Evolutionary conservation across 2,888 invertebrate genomes (phyloP).

Genomic region (Cephus nigrinus): DNA sequence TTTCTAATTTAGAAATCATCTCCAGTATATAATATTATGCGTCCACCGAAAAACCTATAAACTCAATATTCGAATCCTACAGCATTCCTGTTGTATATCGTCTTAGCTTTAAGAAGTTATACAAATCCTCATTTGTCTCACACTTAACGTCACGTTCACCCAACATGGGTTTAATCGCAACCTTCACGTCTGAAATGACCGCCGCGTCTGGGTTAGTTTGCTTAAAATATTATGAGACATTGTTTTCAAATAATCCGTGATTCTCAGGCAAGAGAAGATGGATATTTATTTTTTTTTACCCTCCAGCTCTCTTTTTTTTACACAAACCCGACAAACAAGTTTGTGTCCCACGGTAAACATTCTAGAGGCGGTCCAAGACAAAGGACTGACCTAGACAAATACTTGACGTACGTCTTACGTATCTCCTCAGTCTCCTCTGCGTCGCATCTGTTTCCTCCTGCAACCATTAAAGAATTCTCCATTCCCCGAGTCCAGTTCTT

Average conservation of each 20-base stretch:
- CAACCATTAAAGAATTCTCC: background rate
- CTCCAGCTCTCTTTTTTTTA: background rate
- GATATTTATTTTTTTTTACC: background rate
- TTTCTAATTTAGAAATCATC: background rate
- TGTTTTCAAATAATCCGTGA: slow-evolving; percentile 7
- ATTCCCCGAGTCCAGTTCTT: background rate
- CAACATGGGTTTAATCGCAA: background rate
- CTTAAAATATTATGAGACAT: slow-evolving; percentile 6
- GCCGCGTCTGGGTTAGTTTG: slow-evolving; percentile 3
- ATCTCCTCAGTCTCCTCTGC: background rate
- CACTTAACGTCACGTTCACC: background rate
- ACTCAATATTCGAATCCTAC: too few species aligned
- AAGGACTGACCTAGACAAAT: slow-evolving; percentile 6
- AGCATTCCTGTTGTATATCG: background rate
- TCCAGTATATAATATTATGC: background rate
- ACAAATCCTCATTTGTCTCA: background rate
- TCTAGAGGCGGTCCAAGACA: slow-evolving; percentile 1
- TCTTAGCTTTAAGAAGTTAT: background rate
- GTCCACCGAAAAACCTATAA: background rate
- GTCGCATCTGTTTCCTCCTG: background rate
- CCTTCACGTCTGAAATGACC: background rate
- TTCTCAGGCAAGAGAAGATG: background rate
- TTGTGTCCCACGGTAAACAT: slow-evolving; percentile 2
- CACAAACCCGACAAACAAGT: background rate
- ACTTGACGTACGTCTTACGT: background rate